phyloP scores from a whole-genome alignment of 2,888 invertebrate genomes.

The Drosophila mettleri region DNA sequence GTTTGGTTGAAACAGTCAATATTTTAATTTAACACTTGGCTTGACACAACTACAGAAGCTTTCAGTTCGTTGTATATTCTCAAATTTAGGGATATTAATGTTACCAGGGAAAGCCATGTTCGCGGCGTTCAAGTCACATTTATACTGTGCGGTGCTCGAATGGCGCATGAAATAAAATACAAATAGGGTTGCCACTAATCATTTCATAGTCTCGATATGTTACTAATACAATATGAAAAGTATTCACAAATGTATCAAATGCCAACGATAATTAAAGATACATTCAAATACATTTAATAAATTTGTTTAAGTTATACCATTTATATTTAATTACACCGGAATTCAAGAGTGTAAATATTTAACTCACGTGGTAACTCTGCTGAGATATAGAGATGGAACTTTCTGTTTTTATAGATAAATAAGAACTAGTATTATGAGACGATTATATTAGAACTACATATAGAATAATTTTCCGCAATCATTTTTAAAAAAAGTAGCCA shows the following conservation, averaged over 20 bases:
- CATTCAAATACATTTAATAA: background rate
- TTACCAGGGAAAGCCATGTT: slow-evolving; percentile 89
- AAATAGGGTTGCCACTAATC: slow-evolving; percentile 51
- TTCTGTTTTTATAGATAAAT: background rate
- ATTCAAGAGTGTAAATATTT: background rate
- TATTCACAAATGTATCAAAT: background rate
- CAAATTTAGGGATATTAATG: slow-evolving; percentile 79
- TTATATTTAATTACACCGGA: background rate
- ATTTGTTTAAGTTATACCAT: background rate
- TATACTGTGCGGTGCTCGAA: slow-evolving; percentile 89
- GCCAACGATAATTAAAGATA: background rate
- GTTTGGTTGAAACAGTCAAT: slow-evolving; percentile 46
- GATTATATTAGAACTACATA: background rate
- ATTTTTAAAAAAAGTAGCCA: background rate
- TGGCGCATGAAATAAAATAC: slow-evolving; percentile 62
- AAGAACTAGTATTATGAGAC: slow-evolving; percentile 3
- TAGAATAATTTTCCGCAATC: background rate
- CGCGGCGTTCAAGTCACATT: slow-evolving; percentile 89
- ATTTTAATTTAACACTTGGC: slow-evolving; percentile 83
- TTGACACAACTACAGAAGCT: slow-evolving; percentile 72
- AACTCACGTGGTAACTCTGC: slow-evolving; percentile 38
- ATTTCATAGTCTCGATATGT: background rate
- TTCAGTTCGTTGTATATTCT: slow-evolving; percentile 67
- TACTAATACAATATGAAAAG: background rate
- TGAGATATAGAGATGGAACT: slow-evolving; percentile 17